A percentile compares a stretch with the other conserved stretches of the same genome.
These are phyloP conservation scores for Odocoileus hemionus DNA, from an alignment of 2,113 vertebrate genomes.

Conservation along the genomic window DNA sequence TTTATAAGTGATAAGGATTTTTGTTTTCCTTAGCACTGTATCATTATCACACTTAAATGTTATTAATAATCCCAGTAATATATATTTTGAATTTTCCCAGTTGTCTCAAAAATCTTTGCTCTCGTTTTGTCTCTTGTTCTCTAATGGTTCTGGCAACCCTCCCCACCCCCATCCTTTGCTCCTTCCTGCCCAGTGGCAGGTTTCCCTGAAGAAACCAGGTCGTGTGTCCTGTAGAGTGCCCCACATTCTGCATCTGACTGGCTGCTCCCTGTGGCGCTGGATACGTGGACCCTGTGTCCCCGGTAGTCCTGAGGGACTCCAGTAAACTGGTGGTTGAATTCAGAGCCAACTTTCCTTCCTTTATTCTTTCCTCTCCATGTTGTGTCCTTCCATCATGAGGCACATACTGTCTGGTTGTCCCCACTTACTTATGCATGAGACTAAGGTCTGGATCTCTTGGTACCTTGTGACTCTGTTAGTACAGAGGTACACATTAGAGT, in stretches of 20 bases:
- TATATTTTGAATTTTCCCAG: background rate
- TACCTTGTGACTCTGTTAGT: background rate
- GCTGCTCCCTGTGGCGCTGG: background rate
- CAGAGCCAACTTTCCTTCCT: background rate
- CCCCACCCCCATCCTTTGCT: background rate
- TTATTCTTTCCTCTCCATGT: background rate
- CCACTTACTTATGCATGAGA: background rate
- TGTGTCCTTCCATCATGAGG: background rate
- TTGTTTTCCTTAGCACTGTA: background rate
- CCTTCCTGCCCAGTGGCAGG: background rate
- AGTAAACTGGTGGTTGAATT: background rate
- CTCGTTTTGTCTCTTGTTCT: background rate
- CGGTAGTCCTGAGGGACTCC: background rate
- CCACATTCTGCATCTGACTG: background rate
- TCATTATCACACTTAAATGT: background rate
- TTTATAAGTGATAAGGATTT: background rate
- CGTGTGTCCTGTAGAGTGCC: background rate
- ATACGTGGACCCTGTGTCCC: background rate
- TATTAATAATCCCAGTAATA: background rate
- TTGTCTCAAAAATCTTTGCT: conserved; percentile 13
- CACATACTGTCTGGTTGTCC: background rate
- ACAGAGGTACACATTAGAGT: background rate
- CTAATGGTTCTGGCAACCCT: background rate
- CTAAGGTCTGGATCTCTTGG: background rate
- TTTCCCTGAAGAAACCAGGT: background rate